Evolutionary conservation across 1,140 invertebrate species (phyloP).

Genomic region (Habropoda laboriosa): DNA sequence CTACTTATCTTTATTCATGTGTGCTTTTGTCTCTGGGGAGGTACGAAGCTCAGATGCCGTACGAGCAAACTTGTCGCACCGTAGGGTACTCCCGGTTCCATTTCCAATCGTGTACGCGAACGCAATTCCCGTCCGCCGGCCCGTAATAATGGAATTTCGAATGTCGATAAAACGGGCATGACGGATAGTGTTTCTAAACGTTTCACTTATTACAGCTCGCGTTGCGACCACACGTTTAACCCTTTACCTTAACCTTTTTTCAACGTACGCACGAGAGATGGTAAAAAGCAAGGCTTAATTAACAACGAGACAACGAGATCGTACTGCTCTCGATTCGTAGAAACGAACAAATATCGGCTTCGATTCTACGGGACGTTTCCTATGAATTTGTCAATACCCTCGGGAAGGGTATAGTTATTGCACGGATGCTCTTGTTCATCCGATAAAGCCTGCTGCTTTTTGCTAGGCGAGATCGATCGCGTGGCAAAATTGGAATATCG

Average conservation of each 20-base stretch:
- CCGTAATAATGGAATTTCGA: constrained; percentile 67
- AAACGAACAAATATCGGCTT: neutral
- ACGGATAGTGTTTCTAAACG: constrained; percentile 21
- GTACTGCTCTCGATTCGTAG: too few species aligned
- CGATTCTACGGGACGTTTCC: neutral
- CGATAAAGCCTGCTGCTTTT: neutral
- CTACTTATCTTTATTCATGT: constrained; percentile 60
- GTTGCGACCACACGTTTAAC: too few species aligned
- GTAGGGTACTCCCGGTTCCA: constrained; percentile 42
- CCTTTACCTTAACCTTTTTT: too few species aligned
- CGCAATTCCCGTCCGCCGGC: constrained; percentile 3
- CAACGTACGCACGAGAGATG: too few species aligned
- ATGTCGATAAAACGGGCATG: constrained; percentile 57
- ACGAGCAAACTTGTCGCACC: constrained; percentile 12
- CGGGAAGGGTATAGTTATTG: neutral
- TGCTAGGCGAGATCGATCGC: neutral
- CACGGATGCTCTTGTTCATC: neutral
- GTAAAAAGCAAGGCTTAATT: too few species aligned
- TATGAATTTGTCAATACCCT: neutral
- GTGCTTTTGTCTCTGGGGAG: constrained; percentile 3
- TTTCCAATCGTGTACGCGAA: constrained; percentile 48
- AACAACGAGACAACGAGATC: too few species aligned
- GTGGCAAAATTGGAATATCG: constrained; percentile 28
- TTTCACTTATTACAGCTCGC: neutral
- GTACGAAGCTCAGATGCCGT: neutral